Evolutionary conservation across 2,888 invertebrate genomes (phyloP).

Genomic region (Cryptophagus acutangulus): DNA sequence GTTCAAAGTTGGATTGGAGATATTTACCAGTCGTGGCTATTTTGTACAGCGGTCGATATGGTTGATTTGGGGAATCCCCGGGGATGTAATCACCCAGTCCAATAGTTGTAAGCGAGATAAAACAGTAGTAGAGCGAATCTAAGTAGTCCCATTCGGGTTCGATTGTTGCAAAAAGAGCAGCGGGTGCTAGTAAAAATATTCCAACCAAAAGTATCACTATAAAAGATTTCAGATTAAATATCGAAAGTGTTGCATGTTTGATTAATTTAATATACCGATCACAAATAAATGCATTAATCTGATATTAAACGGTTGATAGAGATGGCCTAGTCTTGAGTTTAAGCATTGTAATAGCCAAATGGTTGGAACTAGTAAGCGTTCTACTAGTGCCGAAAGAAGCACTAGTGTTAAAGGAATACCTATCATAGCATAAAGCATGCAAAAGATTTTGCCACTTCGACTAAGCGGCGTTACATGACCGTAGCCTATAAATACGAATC

Average conservation of each 20-base stretch:
- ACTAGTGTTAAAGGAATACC: slow-evolving; percentile 85
- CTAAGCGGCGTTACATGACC: slow-evolving; percentile 85
- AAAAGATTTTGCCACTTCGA: slow-evolving; percentile 80
- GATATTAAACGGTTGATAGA: slow-evolving; percentile 70
- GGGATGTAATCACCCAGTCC: slow-evolving; percentile 88
- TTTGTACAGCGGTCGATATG: slow-evolving; percentile 77
- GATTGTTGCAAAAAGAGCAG: slow-evolving; percentile 65
- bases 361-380: slow-evolving; percentile 71
- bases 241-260: neutral
- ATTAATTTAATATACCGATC: slow-evolving; percentile 51
- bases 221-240: slow-evolving; percentile 25
- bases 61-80: slow-evolving; percentile 70
- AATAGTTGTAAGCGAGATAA: slow-evolving; percentile 84
- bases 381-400: slow-evolving; percentile 75
- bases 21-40: slow-evolving; percentile 70
- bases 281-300: slow-evolving; percentile 69
- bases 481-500: slow-evolving; percentile 59
- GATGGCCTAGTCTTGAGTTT: slow-evolving; percentile 65
- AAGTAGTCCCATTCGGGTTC: slow-evolving; percentile 81
- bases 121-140: slow-evolving; percentile 87
- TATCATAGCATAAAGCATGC: slow-evolving; percentile 77
- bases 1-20: neutral
- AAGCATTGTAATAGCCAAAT: slow-evolving; percentile 65
- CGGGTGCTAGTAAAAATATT: slow-evolving; percentile 70
- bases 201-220: slow-evolving; percentile 53